Conservation (phyloP, 2,888 invertebrate species). For the Coelinius sp. region DNA sequence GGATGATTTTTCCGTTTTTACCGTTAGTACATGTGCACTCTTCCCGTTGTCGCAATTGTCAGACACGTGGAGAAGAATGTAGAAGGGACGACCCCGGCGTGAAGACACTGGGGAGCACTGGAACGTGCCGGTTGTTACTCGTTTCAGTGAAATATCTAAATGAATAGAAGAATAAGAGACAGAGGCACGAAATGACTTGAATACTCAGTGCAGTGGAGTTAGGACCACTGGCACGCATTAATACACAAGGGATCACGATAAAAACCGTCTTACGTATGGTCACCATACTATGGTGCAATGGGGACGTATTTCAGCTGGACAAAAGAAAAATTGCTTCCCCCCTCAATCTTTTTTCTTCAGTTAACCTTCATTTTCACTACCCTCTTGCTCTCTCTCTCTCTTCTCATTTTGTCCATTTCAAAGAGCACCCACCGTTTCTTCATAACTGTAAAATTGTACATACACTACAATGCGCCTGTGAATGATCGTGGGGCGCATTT, state of each 20-base stretch:
- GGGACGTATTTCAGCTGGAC: neutral
- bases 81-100: neutral
- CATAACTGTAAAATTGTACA: slow-evolving; percentile 2
- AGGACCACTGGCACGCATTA: neutral
- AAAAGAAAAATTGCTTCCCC: slow-evolving; percentile 2
- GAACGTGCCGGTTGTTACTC: neutral
- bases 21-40: slow-evolving; percentile 11
- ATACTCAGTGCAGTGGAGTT: slow-evolving; percentile 17
- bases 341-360: slow-evolving; percentile 25
- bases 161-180: slow-evolving; percentile 6
- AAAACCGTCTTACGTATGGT: slow-evolving; percentile 2
- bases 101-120: slow-evolving; percentile 8
- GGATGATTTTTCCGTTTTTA: neutral
- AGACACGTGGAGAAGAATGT: slow-evolving; percentile 5
- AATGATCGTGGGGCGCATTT: slow-evolving; percentile 42
- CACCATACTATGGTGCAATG: too few species aligned
- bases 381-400: slow-evolving; percentile 35
- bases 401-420: neutral
- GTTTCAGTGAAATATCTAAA: slow-evolving; percentile 17
- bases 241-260: neutral
- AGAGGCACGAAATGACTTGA: slow-evolving; percentile 19
- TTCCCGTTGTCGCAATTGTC: neutral
- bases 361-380: slow-evolving; percentile 19
- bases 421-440: slow-evolving; percentile 11
- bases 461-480: slow-evolving; percentile 40